Evolutionary conservation across 1,140 invertebrate genomes (phyloP).

Genomic region (Gonioctena quinquepunctata): DNA sequence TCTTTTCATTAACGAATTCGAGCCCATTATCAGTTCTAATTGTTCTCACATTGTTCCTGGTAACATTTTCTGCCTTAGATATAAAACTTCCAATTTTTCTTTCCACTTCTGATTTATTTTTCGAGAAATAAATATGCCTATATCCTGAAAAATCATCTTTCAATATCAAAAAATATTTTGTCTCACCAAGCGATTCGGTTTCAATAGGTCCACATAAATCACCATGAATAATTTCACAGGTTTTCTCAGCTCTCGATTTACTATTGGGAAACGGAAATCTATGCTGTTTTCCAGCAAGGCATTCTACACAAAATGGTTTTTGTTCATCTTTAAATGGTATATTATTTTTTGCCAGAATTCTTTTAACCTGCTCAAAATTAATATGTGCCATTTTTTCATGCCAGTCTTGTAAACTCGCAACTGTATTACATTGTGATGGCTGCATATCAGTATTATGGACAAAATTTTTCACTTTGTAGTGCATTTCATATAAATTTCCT

Average conservation of each 20-base stretch:
- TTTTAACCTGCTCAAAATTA: not conserved
- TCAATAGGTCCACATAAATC: constrained; percentile 51
- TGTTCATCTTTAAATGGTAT: not conserved
- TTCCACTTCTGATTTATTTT: not conserved
- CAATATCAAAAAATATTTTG: constrained; percentile 44
- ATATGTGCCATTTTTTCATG: not conserved
- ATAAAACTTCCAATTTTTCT: not conserved
- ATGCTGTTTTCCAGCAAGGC: constrained; percentile 3
- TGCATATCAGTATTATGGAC: not conserved
- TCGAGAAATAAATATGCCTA: not conserved
- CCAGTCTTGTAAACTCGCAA: not conserved
- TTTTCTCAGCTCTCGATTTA: not conserved
- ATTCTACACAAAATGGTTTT: constrained; percentile 17
- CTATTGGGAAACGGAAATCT: not conserved
- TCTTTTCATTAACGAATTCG: not conserved
- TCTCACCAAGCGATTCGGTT: constrained; percentile 37
- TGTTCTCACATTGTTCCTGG: not conserved
- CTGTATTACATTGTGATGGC: not conserved
- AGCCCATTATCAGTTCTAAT: not conserved
- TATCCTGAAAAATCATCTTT: not conserved
- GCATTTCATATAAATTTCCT: not conserved
- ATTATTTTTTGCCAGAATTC: not conserved
- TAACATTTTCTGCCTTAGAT: not conserved
- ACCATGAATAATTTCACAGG: constrained; percentile 31
- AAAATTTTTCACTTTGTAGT: not conserved